Evolutionary conservation across 2,113 vertebrate genomes (phyloP), one percentile per base, ranked within the genome.

Genomic region (Onychorhynchus coronatus): DNA sequence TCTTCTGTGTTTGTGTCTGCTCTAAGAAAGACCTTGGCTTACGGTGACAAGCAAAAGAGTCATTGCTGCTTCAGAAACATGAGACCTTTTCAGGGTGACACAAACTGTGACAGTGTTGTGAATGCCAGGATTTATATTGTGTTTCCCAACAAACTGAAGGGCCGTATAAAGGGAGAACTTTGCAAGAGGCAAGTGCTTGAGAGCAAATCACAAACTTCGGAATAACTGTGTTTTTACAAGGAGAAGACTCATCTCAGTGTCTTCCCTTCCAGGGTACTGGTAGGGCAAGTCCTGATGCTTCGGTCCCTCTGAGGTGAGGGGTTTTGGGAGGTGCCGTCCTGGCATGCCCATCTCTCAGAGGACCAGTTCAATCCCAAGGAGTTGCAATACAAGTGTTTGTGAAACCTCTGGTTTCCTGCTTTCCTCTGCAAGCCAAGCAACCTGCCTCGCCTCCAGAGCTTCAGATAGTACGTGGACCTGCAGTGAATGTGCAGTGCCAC

Each of bases 341-440:
- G 59, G 72, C 50, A n/a, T 42, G n/a, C n/a, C 44, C n/a, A 11
- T 68, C 37, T 78, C 1, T 0, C 49, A 49, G 68, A 81, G 55
- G 24, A 67, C 50, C 46, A 56, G 25, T 46, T 86, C 52, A 65
- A 44, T 31, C 59, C 44, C n/a, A 68, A 53, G n/a, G 37, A 90
- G 72, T 39, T 84, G 65, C 44, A 93, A 5, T 49, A 24, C 21
- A 66, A 76, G 33, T 47, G 37, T 61, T 92, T 94, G 70, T 86
- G 93, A 93, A 96, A 93, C 44, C 39, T 56, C 58, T 67, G 59
- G 21, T 91, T 87, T 86, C 76, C 65, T 72, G 65, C 91, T 88
- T 88, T 84, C 33, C 90, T 86, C 62, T 93, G 93, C 85, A 83
- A 93, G 85, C 82, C 59, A 77, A 95, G 92, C 92, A 94, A 50